Base-by-base conservation (phyloP, 1,140 invertebrate species). In the Pseudomyrmex pallidus region DNA sequence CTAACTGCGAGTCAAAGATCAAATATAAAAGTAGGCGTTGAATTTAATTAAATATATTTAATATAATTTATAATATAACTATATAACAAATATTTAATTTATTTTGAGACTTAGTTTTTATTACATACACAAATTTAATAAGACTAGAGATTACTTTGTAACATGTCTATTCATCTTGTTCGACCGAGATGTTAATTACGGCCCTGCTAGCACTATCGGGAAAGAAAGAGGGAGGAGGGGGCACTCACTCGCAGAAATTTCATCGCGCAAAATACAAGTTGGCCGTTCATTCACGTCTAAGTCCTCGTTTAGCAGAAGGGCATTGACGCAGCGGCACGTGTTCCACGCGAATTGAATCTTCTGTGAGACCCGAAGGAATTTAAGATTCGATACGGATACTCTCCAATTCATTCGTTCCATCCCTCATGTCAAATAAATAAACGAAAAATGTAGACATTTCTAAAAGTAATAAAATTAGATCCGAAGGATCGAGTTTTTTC, bases 201-300 rank as follows among this genome's bases (percentile, higher is more conserved):
- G 52, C 17, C 64, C 56, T 48, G 66, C 54, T 20, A 73, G 57
- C 57, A 78, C 15, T 22, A 44, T 72, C 56, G 63, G 15, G 2
- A 67, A 35, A 35, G 35, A 25, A 35, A 35, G 35, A 25, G 25
- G 3, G 25, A 3, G 35, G 0, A 35, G 35, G 35, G 0, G 5
- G 35, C 35, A 35, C 74, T 52, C 76, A 68, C 83, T 85, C 52
- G 64, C 83, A 67, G 17, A 25, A 52, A 56, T 52, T 85, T 85
- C 57, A 15, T 83, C 66, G 20, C 20, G 52, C 52, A 44, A 9
- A 56, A 46, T 50, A n/a, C 76, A 48, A 82, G 68, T 73, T 67
- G 50, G 61, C 78, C 63, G 35, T 85, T 80, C 84, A 85, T 82
- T 83, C 77, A 82, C 84, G 67, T 82, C 67, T 1, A 46, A 68